A percentile compares a stretch with the other conserved stretches of the same genome.
Conservation (phyloP, 30 jellyfish, hydroid and myxozoan genomes). For the Nemopilema nomurai region DNA sequence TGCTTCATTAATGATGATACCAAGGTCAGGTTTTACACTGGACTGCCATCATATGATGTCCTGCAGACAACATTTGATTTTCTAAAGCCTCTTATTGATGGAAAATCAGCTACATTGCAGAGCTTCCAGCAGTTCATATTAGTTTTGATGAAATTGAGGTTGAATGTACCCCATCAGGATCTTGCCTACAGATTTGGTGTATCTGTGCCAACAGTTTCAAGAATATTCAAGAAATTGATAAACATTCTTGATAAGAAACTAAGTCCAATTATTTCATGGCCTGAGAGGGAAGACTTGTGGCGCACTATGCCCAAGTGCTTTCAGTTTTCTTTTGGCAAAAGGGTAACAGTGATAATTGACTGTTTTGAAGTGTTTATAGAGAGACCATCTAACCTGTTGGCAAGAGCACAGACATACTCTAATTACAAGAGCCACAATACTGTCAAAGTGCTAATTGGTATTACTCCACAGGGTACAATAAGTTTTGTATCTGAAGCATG, state of each 20-base stretch:
- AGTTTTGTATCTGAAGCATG: not conserved
- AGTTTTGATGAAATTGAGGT: slow-evolving; percentile 6
- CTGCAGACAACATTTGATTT: slow-evolving; percentile 7
- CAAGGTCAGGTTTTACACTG: slow-evolving; percentile 23
- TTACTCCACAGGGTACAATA: not conserved
- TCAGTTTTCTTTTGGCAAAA: not conserved
- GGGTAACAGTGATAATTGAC: not conserved
- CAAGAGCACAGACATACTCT: not conserved
- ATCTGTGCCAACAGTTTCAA: slow-evolving; percentile 28
- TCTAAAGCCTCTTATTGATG: slow-evolving; percentile 1
- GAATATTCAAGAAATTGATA: slow-evolving; percentile 11
- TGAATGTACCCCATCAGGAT: slow-evolving; percentile 13
- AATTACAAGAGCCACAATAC: not conserved
- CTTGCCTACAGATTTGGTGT: slow-evolving; percentile 27
- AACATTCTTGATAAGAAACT: slow-evolving; percentile 22
- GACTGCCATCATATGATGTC: slow-evolving; percentile 19
- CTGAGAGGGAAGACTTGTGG: not conserved
- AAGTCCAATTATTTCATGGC: slow-evolving; percentile 3
- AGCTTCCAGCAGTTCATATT: slow-evolving; percentile 10
- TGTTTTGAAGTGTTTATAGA: not conserved
- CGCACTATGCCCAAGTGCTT: not conserved
- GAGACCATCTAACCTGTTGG: not conserved
- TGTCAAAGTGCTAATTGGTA: not conserved
- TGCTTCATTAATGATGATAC: slow-evolving; percentile 11
- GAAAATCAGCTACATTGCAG: slow-evolving; percentile 13